Evolutionary conservation across 35 echinoderm and acorn worm species (phyloP).

Genomic region (Apostichopus japonicus): DNA sequence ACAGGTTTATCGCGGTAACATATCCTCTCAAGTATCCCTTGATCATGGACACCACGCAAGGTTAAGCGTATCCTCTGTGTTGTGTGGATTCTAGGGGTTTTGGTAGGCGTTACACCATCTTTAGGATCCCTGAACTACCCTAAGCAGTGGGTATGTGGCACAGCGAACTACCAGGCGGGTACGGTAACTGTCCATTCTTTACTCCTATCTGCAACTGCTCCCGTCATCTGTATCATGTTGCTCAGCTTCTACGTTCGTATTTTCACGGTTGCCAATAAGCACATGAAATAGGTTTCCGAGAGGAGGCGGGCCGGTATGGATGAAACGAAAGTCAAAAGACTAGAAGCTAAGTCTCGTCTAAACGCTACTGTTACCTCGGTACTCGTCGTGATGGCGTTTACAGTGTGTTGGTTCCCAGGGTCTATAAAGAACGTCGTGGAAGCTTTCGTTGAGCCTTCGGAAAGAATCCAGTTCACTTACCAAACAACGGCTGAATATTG

Average conservation of each 20-base stretch:
- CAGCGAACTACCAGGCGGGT: constrained; percentile 9
- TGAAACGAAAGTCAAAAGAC: not conserved
- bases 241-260: constrained; percentile 6
- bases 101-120: not conserved
- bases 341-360: constrained; percentile 27
- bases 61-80: not conserved
- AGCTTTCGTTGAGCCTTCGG: not conserved
- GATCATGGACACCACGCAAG: constrained; percentile 40
- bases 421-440: constrained; percentile 22
- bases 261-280: constrained; percentile 29
- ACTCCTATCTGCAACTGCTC: not conserved
- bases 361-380: constrained; percentile 30
- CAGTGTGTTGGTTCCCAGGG: constrained; percentile 30
- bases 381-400: constrained; percentile 1
- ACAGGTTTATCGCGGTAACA: constrained; percentile 24
- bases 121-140: not conserved
- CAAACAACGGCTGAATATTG: constrained; percentile 22
- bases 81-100: constrained; percentile 3
- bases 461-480: not conserved
- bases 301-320: not conserved
- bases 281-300: constrained; percentile 15
- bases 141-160: constrained; percentile 33
- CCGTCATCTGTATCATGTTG: not conserved
- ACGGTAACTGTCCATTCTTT: constrained; percentile 3
- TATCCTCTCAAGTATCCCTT: not conserved